These are phyloP conservation scores for Bolborhynchus lineola DNA, from an alignment of 2,113 vertebrate genomes.

Conservation along the genomic window DNA sequence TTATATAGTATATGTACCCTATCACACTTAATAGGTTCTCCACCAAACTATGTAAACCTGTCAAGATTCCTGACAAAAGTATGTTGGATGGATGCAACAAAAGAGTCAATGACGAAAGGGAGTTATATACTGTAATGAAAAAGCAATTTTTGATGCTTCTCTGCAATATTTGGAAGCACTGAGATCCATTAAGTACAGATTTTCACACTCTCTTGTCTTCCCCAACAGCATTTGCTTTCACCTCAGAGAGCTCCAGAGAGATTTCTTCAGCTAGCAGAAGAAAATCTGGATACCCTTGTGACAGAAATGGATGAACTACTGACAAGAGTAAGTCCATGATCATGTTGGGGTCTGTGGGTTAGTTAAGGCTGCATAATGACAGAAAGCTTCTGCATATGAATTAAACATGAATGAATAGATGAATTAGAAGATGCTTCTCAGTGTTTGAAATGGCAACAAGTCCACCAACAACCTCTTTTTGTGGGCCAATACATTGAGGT, in stretches of 20 bases:
- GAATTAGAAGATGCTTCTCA: conserved; percentile 12
- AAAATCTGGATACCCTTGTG: conserved; percentile 87
- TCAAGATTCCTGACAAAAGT: neutral
- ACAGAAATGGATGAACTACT: conserved; percentile 95
- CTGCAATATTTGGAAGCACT: neutral
- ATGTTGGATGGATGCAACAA: neutral
- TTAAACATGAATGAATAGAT: conserved; percentile 31
- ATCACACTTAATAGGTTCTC: neutral
- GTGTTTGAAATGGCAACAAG: neutral
- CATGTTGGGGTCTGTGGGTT: neutral
- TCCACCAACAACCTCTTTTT: neutral
- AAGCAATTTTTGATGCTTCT: neutral
- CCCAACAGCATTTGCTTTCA: conserved; percentile 89
- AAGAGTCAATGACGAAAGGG: neutral
- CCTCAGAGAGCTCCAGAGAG: conserved; percentile 92
- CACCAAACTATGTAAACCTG: neutral
- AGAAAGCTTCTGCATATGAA: conserved; percentile 1
- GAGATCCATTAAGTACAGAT: neutral
- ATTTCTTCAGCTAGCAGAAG: conserved; percentile 89
- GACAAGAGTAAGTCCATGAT: conserved; percentile 83
- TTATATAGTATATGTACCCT: neutral
- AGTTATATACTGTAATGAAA: neutral
- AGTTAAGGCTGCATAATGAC: neutral
- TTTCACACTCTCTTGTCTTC: neutral
- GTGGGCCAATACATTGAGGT: neutral